A percentile compares a stretch with the other conserved stretches of the same genome.
Conservation (phyloP, 2,888 invertebrate genomes). For the Taphrorychus bicolor region DNA sequence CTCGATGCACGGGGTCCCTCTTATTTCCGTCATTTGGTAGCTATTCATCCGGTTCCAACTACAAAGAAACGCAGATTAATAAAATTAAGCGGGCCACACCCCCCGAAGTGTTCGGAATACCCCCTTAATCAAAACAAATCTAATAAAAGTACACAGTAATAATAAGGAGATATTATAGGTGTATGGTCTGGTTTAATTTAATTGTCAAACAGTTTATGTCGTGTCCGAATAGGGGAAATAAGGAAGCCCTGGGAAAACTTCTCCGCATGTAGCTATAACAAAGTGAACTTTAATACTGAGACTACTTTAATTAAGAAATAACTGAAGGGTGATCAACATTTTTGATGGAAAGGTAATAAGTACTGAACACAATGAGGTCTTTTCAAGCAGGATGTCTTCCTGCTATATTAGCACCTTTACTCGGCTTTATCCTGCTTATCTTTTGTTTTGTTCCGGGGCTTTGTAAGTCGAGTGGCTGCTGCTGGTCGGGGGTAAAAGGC, state of each 20-base stretch:
- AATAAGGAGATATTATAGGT: conserved; percentile 32
- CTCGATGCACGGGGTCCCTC: conserved; percentile 7
- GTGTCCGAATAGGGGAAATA: neutral
- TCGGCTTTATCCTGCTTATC: conserved; percentile 40
- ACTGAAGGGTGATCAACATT: neutral
- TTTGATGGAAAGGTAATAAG: conserved; percentile 11
- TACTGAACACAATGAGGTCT: conserved; percentile 12
- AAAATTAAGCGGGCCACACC: conserved; percentile 47
- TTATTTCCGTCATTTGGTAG: conserved; percentile 31
- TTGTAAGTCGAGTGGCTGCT: conserved; percentile 42
- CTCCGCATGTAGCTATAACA: too few species aligned
- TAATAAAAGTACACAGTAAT: conserved; percentile 37
- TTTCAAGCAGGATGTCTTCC: conserved; percentile 21
- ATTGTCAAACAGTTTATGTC: conserved; percentile 25
- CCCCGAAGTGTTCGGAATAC: conserved; percentile 44
- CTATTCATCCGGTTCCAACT: conserved; percentile 45
- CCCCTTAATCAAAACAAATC: conserved; percentile 42
- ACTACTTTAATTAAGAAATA: conserved; percentile 27
- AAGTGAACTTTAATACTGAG: too few species aligned
- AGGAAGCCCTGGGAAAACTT: neutral
- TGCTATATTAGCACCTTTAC: conserved; percentile 47
- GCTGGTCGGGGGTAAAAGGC: conserved; percentile 33
- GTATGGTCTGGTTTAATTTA: conserved; percentile 19
- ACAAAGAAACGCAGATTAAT: conserved; percentile 49
- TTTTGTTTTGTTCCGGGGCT: conserved; percentile 46